These are phyloP conservation scores for Lepidurus packardi DNA, from an alignment of 1,140 invertebrate species.

Conservation along the genomic window DNA sequence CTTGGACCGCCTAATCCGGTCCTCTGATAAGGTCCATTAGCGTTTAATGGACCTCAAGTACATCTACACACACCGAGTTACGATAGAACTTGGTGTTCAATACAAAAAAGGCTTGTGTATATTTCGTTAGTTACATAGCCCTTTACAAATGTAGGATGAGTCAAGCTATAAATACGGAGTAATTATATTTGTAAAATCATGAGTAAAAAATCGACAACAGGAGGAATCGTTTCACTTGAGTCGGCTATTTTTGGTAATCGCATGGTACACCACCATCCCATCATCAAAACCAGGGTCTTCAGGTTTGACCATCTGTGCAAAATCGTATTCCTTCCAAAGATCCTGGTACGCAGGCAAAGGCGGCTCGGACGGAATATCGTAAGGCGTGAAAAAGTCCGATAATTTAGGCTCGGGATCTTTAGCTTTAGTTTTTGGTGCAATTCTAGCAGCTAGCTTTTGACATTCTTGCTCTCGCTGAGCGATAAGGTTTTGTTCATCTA, in stretches of 20 bases:
- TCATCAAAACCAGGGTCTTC: neutral
- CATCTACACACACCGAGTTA: neutral
- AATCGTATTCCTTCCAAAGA: neutral
- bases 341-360: neutral
- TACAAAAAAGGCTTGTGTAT: neutral
- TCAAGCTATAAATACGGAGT: too few species aligned
- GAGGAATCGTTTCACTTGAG: neutral
- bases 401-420: neutral
- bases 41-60: constrained; percentile 21
- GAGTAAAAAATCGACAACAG: neutral
- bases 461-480: neutral
- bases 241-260: neutral
- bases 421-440: neutral
- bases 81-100: neutral
- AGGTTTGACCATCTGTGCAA: neutral
- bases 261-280: neutral
- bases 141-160: too few species aligned
- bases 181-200: neutral
- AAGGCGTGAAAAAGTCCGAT: neutral
- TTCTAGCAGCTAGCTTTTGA: neutral
- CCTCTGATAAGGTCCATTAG: constrained; percentile 13
- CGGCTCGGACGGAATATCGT: neutral
- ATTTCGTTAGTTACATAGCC: too few species aligned
- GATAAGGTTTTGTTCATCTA: neutral
- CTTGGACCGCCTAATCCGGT: neutral